phyloP scores from a whole-genome alignment of 2,113 vertebrate genomes.

The Psilopogon haemacephalus region DNA sequence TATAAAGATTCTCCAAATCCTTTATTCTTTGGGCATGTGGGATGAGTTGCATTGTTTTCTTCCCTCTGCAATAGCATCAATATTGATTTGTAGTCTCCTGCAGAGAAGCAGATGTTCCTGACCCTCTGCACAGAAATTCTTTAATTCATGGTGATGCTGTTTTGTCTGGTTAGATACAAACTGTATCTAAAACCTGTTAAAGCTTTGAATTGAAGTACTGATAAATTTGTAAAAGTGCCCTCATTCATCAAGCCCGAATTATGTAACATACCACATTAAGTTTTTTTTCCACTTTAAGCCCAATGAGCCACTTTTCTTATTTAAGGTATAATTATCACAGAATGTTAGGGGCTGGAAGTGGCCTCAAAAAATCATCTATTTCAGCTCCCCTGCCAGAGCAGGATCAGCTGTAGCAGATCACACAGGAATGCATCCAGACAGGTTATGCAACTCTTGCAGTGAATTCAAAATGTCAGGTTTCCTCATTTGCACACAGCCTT shows the following conservation, averaged over 20 bases:
- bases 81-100: not conserved
- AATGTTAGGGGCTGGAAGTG: no score
- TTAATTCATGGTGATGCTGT: not conserved
- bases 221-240: not conserved
- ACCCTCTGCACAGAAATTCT: not conserved
- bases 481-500: not conserved
- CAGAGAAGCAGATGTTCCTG: constrained; percentile 19
- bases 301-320: not conserved
- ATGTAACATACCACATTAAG: not conserved
- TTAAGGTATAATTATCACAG: not conserved
- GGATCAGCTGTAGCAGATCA: no score
- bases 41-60: not conserved
- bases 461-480: not conserved
- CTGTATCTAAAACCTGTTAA: not conserved
- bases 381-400: no score
- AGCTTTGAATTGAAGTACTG: not conserved
- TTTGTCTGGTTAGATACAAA: not conserved
- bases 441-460: not conserved
- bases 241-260: not conserved
- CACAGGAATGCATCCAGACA: no score
- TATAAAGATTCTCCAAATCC: not conserved
- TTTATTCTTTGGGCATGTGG: not conserved
- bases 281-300: not conserved
- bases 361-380: no score
- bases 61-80: not conserved